Base-by-base conservation (phyloP, 2,888 invertebrate species). In the Toxonevra muliebris region DNA sequence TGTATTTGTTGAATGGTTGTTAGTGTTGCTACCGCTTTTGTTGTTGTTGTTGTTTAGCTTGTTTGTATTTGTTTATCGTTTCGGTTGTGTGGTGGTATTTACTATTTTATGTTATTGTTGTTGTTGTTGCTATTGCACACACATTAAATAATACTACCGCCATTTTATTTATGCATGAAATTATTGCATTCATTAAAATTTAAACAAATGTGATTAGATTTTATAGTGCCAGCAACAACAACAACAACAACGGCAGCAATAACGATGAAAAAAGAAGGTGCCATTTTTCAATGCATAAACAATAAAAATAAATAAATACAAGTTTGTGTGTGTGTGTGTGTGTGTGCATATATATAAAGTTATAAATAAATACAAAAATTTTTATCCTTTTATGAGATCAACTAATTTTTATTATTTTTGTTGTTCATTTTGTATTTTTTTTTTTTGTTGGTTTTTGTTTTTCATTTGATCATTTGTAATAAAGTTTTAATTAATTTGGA, bases 121-220 rank as follows among this genome's bases (percentile, higher is more conserved):
- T n/a, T 42, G 11, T 69, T 64, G n/a, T 43, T 45, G 52, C 43
- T 71, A 20, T 54, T 61, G 60, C 69, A 65, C 43, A 30, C n/a
- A 43, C 50, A 30, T 7, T 52, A 62, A 53, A 53, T 40, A 48
- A 50, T 45, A 19, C 60, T 45, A 54, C 55, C 58, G 30, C 52
- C 55, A 60, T 40, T 48, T 63, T 64, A 59, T 66, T 66, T 66
- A 66, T 66, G 65, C 60, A 60, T 55, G 40, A 66, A 66, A 66
- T 66, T 60, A 66, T 79, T 76, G 77, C 77, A 71, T 75, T 79
- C 78, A 79, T 79, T 80, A 80, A 79, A 79, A 76, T 76, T 79
- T 79, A 77, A 79, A 78, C 78, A 79, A 76, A 79, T 78, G 78
- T 77, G 80, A 79, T 79, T 80, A 79, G 79, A 79, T 80, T 79